Conservation (phyloP, 64 coral and sea anemone genomes). For the Montipora sp. region DNA sequence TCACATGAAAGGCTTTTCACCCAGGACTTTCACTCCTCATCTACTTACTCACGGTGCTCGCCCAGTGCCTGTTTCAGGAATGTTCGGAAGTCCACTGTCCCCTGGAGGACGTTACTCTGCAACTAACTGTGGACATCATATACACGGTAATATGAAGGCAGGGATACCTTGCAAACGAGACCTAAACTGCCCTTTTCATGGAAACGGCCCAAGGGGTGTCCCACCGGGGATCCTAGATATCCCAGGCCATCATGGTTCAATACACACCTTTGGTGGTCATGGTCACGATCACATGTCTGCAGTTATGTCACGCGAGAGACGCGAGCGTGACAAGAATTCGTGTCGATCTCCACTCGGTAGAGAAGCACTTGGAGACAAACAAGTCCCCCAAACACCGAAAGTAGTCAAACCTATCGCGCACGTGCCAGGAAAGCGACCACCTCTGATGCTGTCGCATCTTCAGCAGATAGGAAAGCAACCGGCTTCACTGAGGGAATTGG, state of each 20-base stretch:
- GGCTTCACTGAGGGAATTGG: constrained; percentile 55
- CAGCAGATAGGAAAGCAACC: constrained; percentile 78
- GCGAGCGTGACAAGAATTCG: constrained; percentile 69
- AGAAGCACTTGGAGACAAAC: constrained; percentile 57
- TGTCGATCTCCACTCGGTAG: constrained; percentile 71
- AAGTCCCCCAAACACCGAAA: constrained; percentile 75
- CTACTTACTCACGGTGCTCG: constrained; percentile 86
- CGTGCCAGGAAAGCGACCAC: constrained; percentile 89
- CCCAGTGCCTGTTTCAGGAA: constrained; percentile 54
- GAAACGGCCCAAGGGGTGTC: constrained; percentile 64
- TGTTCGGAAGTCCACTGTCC: constrained; percentile 70
- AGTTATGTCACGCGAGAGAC: constrained; percentile 76
- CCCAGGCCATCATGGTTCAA: constrained; percentile 76
- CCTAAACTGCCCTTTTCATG: constrained; percentile 94
- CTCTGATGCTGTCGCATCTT: constrained; percentile 89
- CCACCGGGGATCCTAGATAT: constrained; percentile 84
- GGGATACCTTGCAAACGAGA: constrained; percentile 91
- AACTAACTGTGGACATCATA: constrained; percentile 73
- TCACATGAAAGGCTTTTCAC: constrained; percentile 82
- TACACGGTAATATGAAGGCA: constrained; percentile 72
- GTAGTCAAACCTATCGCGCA: constrained; percentile 94
- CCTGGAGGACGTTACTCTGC: constrained; percentile 68
- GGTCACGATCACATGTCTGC: constrained; percentile 81
- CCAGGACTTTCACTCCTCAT: constrained; percentile 95
- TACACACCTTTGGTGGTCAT: constrained; percentile 63